Conservation (phyloP, 2,888 invertebrate species). For the Muschampia plurimacula region DNA sequence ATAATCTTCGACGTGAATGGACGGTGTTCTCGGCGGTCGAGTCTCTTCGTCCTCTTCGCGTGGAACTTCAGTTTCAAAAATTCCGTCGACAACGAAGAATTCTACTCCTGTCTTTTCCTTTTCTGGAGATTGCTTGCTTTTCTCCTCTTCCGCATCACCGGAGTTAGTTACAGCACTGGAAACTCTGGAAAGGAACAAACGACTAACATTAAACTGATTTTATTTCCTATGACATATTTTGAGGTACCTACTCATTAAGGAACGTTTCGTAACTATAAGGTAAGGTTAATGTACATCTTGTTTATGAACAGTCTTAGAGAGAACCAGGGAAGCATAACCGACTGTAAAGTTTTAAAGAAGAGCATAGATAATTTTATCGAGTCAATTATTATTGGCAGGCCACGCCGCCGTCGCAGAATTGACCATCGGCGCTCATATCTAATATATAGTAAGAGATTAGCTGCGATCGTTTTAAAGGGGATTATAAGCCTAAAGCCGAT, state of each 20-base stretch:
- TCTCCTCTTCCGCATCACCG: slow-evolving; percentile 43
- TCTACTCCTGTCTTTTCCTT: slow-evolving; percentile 47
- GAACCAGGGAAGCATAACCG: too few species aligned
- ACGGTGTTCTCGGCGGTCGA: slow-evolving; percentile 65
- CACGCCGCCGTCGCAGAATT: too few species aligned
- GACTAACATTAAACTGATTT: neutral
- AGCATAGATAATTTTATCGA: too few species aligned
- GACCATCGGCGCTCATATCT: too few species aligned
- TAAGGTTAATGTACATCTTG: too few species aligned
- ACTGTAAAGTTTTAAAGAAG: too few species aligned
- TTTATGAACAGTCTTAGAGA: too few species aligned
- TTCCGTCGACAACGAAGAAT: slow-evolving; percentile 49
- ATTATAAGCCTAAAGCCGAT: too few species aligned
- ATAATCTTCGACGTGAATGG: slow-evolving; percentile 69
- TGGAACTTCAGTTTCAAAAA: slow-evolving; percentile 48
- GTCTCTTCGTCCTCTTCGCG: slow-evolving; percentile 50
- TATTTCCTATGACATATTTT: neutral
- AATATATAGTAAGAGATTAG: neutral
- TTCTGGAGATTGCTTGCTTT: slow-evolving; percentile 16
- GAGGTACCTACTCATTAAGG: neutral
- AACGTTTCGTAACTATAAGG: too few species aligned
- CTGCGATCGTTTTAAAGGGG: neutral
- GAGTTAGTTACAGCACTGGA: slow-evolving; percentile 66
- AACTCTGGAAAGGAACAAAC: slow-evolving; percentile 61
- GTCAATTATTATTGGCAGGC: too few species aligned